Conservation (phyloP, 2,888 invertebrate genomes). For the Apomyelois bistriatella region DNA sequence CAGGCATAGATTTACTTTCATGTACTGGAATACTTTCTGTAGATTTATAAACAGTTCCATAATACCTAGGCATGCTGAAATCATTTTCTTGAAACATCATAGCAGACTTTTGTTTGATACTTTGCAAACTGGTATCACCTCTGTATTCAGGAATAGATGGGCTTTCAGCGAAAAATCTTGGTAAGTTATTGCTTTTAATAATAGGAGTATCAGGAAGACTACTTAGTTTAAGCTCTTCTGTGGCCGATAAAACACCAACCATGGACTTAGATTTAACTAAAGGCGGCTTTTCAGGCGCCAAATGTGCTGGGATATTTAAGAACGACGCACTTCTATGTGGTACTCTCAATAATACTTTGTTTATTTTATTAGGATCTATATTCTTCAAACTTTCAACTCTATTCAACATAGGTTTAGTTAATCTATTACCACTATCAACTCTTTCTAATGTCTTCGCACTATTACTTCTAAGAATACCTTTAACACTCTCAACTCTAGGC, state of each 20-base stretch:
- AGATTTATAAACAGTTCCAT: conserved; percentile 62
- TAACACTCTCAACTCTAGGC: conserved; percentile 67
- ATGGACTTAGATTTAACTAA: conserved; percentile 66
- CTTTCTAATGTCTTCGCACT: conserved; percentile 61
- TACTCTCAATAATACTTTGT: conserved; percentile 62
- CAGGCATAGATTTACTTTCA: conserved; percentile 75
- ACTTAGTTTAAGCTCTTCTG: conserved; percentile 57
- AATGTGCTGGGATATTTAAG: conserved; percentile 67
- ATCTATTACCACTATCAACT: conserved; percentile 50
- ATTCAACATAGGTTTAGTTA: conserved; percentile 46
- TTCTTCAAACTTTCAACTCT: conserved; percentile 71
- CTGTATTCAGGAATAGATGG: conserved; percentile 63
- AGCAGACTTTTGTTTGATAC: conserved; percentile 76
- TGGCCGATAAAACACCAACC: conserved; percentile 53
- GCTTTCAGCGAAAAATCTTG: conserved; percentile 68
- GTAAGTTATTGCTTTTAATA: conserved; percentile 68
- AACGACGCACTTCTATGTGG: conserved; percentile 74
- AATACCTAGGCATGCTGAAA: conserved; percentile 83
- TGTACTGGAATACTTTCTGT: conserved; percentile 50
- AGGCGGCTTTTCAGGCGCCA: conserved; percentile 62
- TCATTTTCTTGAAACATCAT: conserved; percentile 72
- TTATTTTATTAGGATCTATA: conserved; percentile 64
- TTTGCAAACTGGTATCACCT: conserved; percentile 65
- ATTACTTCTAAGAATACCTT: conserved; percentile 65
- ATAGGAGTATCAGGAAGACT: conserved; percentile 72